Evolutionary conservation across 2,797 vertebrate genomes (phyloP).

Genomic region (Pelobates cultripes): DNA sequence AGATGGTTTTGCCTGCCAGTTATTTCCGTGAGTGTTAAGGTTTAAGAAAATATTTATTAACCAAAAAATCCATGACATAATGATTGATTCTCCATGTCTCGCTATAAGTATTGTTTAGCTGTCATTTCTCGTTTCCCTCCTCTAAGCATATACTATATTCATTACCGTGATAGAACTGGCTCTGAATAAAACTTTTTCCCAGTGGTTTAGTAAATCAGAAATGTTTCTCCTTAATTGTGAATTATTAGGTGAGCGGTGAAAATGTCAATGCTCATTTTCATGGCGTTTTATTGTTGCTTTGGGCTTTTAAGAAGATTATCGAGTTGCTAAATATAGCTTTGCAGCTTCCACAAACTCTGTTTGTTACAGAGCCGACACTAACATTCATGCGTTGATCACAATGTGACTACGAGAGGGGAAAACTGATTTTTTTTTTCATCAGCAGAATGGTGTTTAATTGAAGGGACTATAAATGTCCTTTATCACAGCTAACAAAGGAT

Average conservation of each 20-base stretch:
- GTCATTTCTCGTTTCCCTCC: background rate
- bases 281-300: constrained; percentile 31
- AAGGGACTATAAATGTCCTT: background rate
- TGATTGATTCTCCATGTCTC: background rate
- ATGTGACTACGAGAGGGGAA: background rate
- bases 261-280: constrained; percentile 39
- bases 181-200: constrained; percentile 3
- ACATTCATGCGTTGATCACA: background rate
- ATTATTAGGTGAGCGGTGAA: constrained; percentile 33
- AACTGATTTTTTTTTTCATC: background rate
- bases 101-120: background rate
- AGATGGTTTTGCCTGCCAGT: background rate
- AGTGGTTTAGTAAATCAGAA: constrained; percentile 21
- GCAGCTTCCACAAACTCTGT: background rate
- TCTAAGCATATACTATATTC: background rate
- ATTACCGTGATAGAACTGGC: background rate
- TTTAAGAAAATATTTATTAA: background rate
- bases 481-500: constrained; percentile 2
- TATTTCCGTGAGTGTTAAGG: background rate
- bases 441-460: background rate
- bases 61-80: background rate
- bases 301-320: constrained; percentile 33
- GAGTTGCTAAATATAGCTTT: constrained; percentile 20
- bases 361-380: background rate
- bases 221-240: constrained; percentile 28